Conservation (phyloP, 35 echinoderm and acorn worm species). For the Apostichopus parvimensis region DNA sequence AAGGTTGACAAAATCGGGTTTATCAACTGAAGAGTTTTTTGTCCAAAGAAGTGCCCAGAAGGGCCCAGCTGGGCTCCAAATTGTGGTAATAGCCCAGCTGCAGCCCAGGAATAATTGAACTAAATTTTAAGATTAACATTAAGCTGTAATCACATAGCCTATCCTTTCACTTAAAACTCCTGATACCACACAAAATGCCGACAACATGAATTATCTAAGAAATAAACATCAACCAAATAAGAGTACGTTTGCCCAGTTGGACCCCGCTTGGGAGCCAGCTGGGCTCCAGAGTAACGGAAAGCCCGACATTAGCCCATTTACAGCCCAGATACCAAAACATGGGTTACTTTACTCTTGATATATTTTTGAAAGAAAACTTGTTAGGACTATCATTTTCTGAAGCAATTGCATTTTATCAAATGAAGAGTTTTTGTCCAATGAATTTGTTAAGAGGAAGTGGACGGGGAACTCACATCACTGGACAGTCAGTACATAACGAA, state of each 20-base stretch:
- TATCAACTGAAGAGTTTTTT: no score
- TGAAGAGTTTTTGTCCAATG: not conserved
- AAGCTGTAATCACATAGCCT: not conserved
- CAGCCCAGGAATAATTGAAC: not conserved
- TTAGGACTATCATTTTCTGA: no score
- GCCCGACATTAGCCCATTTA: no score
- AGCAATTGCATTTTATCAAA: no score
- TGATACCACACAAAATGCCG: no score
- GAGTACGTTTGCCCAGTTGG: not conserved
- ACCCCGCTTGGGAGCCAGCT: not conserved
- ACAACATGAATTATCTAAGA: no score
- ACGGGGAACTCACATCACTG: conserved; percentile 8
- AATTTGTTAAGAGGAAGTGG: not conserved
- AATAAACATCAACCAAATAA: no score
- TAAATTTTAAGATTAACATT: not conserved
- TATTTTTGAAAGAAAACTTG: no score
- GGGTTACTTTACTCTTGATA: no score
- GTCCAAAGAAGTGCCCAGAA: not conserved
- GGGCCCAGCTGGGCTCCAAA: not conserved
- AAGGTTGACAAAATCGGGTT: no score
- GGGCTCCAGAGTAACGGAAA: no score
- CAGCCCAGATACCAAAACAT: no score
- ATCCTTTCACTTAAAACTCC: not conserved
- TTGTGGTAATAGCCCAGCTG: not conserved
- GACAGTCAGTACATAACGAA: conserved; percentile 26